Base-by-base conservation (phyloP, 2,113 vertebrate genomes). In the Pardalotus punctatus region DNA sequence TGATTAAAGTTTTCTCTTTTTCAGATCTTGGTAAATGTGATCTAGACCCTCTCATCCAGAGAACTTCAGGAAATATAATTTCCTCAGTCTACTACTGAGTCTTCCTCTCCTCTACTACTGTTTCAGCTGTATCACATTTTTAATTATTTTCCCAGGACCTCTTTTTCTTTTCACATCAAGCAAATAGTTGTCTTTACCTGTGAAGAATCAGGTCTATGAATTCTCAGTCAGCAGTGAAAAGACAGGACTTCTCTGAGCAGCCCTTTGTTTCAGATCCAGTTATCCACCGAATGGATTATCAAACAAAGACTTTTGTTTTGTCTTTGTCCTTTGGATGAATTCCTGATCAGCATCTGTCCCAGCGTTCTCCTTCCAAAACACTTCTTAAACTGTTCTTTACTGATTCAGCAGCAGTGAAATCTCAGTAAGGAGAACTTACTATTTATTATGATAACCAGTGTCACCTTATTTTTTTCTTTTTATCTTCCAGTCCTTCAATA, bases 241-340 rank as follows among this genome's bases (percentile, higher is more conserved):
- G 35, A 50, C 13, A 71, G 6, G 42, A 56, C 4, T 14, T 47
- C 27, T 51, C 28, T 11, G 20, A 57, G 36, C 24, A 91, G 36
- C 33, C 7, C 29, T 45, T 73, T 0, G 0, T 58, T 87, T 61
- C 70, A 31, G 53, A 84, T n/a, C 14, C 64, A 4, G 0, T 50
- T 65, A 53, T 8, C 17, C 7, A 87, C 11, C 33, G 13, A 22
- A 6, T 5, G 7, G 42, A 62, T 20, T 54, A 14, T n/a, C 36
- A 71, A 57, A 74, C 36, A 71, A 57, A 74, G 9, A 48, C 4
- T 28, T 90, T 17, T 47, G 14, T 2, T 38, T 62, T 54, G 89
- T 33, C 56, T 65, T 60, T 48, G 31, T 45, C 35, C 33, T 71
- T 80, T 56, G 35, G 23, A 79, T 24, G 21, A 62, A 78, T 33